phyloP scores from a whole-genome alignment of 2,113 vertebrate species.

The Eudyptes chrysolophus region DNA sequence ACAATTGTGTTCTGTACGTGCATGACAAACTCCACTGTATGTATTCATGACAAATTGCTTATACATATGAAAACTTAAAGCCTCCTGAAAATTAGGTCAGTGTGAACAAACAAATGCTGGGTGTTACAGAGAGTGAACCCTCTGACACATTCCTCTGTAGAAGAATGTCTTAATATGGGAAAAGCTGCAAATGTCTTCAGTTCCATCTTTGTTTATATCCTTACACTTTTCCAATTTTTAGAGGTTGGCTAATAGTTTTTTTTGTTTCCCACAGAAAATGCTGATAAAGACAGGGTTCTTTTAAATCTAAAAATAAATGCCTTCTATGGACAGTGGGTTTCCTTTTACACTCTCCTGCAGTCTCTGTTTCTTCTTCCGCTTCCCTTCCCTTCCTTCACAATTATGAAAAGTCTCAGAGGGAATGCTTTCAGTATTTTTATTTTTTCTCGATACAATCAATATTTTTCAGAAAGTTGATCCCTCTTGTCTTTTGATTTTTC shows the following conservation, averaged over 20 bases:
- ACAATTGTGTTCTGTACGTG: not conserved
- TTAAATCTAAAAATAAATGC: not conserved
- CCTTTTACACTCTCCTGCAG: not conserved
- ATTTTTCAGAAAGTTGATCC: not conserved
- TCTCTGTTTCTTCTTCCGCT: not conserved
- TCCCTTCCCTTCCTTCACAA: not conserved
- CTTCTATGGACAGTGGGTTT: not conserved
- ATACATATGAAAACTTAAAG: slow-evolving; percentile 4
- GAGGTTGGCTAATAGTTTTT: not conserved
- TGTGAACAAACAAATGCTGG: not conserved
- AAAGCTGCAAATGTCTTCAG: not conserved
- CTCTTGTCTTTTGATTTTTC: not conserved
- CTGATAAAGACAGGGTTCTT: not conserved
- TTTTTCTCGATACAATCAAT: not conserved
- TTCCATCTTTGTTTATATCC: not conserved
- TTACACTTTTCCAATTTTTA: not conserved
- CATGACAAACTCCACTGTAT: not conserved
- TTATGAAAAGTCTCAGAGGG: not conserved
- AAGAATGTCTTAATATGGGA: not conserved
- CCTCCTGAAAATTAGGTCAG: slow-evolving; percentile 42
- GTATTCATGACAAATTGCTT: slow-evolving; percentile 10
- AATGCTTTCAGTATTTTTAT: not conserved
- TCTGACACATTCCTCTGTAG: not conserved
- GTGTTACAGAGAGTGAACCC: not conserved
- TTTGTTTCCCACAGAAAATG: not conserved